Evolutionary conservation across 2,113 vertebrate species (phyloP), one percentile per base, ranked within the genome.

Genomic region (Gymnogyps californianus): DNA sequence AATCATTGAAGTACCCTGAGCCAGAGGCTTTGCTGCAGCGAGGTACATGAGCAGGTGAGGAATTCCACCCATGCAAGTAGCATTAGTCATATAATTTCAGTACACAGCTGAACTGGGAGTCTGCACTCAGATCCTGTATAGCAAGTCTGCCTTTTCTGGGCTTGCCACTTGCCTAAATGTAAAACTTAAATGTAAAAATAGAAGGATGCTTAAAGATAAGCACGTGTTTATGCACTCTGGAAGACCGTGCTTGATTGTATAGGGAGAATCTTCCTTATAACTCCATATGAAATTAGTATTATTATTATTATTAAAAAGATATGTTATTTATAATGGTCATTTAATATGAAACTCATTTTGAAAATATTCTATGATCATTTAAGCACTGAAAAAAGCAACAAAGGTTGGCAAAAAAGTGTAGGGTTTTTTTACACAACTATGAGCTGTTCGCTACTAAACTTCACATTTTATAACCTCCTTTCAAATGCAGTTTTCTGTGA

Each of bases 401-500:
- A 70, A 46, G 5, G 0, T 18, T 51, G 22, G 16, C 12, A 87
- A 88, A 65, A 72, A 67, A 10, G 7, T 9, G 24, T 40, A 62
- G 8, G 4, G 3, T 0, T 25, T 70, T 71, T 89, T 87, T 31
- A 81, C 4, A 64, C 20, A 49, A 22, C 13, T 34, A 55, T 29
- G 46, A 51, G 28, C 28, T 86, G 36, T 71, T 67, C n/a, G 10
- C 34, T 72, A 74, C 25, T 19, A 90, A 87, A 28, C 22, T 79
- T 94, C 40, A 29, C 51, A 75, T 83, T 91, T 84, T 79, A 79
- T 49, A 90, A 82, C 47, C 62, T 79, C 44, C 66, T 95, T 94
- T 94, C 91, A 96, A 88, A 95, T 42, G 90, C 61, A 93, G 69
- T 90, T 96, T 97, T 91, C 93, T 94, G 42, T 80, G 58, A 47